Conservation (phyloP, 2,113 vertebrate genomes). For the Hippocampus guttulatus region DNA sequence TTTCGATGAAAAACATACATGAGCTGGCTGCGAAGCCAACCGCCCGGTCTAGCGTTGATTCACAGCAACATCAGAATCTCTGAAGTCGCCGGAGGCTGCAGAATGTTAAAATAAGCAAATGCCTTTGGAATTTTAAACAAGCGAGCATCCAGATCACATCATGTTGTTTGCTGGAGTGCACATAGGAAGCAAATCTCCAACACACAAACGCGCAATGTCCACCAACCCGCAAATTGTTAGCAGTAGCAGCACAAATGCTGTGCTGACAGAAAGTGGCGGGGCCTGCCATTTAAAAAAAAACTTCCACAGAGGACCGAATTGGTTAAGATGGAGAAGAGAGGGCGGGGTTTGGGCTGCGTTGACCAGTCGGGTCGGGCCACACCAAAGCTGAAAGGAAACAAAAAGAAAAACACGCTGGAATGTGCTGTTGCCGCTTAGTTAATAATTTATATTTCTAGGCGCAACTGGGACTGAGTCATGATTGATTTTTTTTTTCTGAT, state of each 20-base stretch:
- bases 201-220: not conserved
- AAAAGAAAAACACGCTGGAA: not conserved
- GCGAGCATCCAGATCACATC: not conserved
- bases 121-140: not conserved
- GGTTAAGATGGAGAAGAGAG: no score
- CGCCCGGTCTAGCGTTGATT: not conserved
- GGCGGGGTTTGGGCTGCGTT: not conserved
- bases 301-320: no score
- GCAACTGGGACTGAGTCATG: not conserved
- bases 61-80: not conserved
- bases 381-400: not conserved
- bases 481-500: not conserved
- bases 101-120: not conserved
- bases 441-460: no score
- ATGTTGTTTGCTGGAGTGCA: not conserved
- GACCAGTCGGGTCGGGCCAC: not conserved
- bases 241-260: no score
- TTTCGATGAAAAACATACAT: not conserved
- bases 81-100: not conserved
- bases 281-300: no score
- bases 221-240: no score
- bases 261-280: no score
- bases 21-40: not conserved
- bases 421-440: not conserved
- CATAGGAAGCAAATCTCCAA: not conserved